Evolutionary conservation across 2,888 invertebrate genomes (phyloP), one percentile per base, ranked within the genome.

Genomic region (Epinotia ramella): DNA sequence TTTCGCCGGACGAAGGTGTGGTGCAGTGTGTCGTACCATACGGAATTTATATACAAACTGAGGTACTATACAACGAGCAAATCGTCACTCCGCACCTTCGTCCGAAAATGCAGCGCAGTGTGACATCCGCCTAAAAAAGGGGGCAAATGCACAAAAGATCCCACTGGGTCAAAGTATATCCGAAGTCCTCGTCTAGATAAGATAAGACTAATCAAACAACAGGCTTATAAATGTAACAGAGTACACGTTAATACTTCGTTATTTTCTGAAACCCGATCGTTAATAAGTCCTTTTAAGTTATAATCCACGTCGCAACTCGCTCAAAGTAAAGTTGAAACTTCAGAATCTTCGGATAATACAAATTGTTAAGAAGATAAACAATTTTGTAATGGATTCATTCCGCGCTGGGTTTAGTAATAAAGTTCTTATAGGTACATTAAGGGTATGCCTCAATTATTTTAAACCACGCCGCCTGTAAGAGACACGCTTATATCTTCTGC

Each of bases 341-440:
- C 12, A 20, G 20, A 46, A 64, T 20, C 44, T 20, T 57, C 20
- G 11, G 20, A 46, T 44, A 12, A 64, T 46, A 6, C 20, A 40
- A 7, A 64, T 46, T 64, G 64, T 64, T 64, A 13, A 13, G 13
- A 24, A 64, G 64, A 64, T 64, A 40, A 63, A 44, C 44, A 63
- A 16, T 3, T 13, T 11, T 64, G 64, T 13, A 46, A 64, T 24
- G 46, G n/a, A 63, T 44, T 64, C 13, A 63, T 18, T 64, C 20
- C 13, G 64, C 12, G 20, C 20, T 24, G 24, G 46, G 20, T 64
- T 46, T 40, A 44, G 16, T 46, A n/a, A 44, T 62, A 11, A 57
- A 57, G 12, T 63, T 33, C 18, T 63, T 20, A 44, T 64, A 44
- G 18, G 44, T n/a, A 9, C 9, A 40, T 40, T 40, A 40, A 40